These are phyloP conservation scores for Henicopernis longicauda DNA, from an alignment of 2,113 vertebrate genomes.

Conservation along the genomic window DNA sequence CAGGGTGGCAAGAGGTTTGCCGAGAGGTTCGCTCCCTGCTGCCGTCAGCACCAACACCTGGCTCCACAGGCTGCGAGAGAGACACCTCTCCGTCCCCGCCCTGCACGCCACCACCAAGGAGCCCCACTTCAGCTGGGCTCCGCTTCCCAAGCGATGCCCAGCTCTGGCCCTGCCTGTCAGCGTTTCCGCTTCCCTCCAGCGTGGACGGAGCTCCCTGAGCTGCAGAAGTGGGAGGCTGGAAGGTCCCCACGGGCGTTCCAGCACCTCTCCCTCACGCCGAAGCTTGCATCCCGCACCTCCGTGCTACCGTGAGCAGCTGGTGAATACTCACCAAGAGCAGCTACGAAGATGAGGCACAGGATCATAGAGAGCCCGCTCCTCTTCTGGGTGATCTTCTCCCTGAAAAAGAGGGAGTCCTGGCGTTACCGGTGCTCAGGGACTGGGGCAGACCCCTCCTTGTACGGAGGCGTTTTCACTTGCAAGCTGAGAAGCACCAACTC, in stretches of 20 bases:
- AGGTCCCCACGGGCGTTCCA: not conserved
- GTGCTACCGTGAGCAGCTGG: fast-evolving
- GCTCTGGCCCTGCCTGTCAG: not conserved
- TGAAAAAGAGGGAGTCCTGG: not conserved
- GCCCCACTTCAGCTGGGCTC: not conserved
- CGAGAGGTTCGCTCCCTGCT: not conserved
- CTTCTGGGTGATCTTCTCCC: not conserved
- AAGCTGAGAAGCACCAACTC: not conserved
- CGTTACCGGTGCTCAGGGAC: not conserved
- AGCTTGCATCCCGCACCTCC: not conserved
- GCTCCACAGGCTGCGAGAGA: not conserved
- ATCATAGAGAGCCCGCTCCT: no score
- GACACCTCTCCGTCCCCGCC: not conserved
- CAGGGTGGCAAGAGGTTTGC: not conserved
- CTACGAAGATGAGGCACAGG: not conserved
- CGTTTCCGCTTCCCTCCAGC: not conserved
- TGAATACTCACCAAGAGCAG: not conserved
- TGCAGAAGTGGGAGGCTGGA: not conserved
- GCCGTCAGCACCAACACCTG: not conserved
- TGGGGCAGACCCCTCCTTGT: not conserved
- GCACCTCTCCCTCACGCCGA: not conserved
- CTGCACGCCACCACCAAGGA: not conserved
- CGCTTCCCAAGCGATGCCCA: not conserved
- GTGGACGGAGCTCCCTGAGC: not conserved
- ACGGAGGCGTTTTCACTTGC: not conserved